phyloP scores from a whole-genome alignment of 1,140 invertebrate genomes.

The Drosophila hydei region DNA sequence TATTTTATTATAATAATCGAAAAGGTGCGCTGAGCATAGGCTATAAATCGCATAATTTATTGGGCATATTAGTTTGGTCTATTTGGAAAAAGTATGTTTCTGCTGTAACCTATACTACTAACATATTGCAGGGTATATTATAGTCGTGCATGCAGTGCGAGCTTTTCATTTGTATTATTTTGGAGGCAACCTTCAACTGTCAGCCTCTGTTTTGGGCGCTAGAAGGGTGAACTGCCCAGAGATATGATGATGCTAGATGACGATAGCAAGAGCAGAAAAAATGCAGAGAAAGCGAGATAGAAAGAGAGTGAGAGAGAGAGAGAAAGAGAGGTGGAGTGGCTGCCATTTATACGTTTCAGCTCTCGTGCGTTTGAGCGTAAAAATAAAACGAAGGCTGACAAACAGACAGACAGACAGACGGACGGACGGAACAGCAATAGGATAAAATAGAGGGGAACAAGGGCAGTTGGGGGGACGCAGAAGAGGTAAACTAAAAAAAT shows the following conservation, averaged over 20 bases:
- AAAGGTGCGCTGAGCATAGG: too few species aligned
- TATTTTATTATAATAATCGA: too few species aligned
- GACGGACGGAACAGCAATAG: conserved; percentile 14
- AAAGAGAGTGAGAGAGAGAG: background rate
- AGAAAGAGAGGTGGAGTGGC: conserved; percentile 25
- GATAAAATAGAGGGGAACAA: conserved; percentile 10
- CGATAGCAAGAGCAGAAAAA: conserved; percentile 23
- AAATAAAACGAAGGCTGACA: conserved; percentile 71
- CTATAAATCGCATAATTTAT: too few species aligned
- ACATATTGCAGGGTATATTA: background rate
- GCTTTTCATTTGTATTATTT: conserved; percentile 27
- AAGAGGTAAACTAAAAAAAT: conserved; percentile 63
- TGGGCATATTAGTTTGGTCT: too few species aligned
- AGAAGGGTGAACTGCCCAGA: conserved; percentile 73
- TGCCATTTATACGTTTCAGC: conserved; percentile 80
- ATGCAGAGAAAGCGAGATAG: background rate
- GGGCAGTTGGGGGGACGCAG: conserved; percentile 22
- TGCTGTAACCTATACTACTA: too few species aligned
- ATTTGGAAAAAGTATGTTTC: too few species aligned
- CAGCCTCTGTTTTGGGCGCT: conserved; percentile 54
- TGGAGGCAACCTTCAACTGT: conserved; percentile 75
- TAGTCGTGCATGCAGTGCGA: background rate
- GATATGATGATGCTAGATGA: conserved; percentile 51
- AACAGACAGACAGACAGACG: conserved; percentile 1
- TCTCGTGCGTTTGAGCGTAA: conserved; percentile 79